A percentile compares a stretch with the other conserved stretches of the same genome.
phyloP scores from a whole-genome alignment of 2,797 vertebrate species.

The Mus minutoides region DNA sequence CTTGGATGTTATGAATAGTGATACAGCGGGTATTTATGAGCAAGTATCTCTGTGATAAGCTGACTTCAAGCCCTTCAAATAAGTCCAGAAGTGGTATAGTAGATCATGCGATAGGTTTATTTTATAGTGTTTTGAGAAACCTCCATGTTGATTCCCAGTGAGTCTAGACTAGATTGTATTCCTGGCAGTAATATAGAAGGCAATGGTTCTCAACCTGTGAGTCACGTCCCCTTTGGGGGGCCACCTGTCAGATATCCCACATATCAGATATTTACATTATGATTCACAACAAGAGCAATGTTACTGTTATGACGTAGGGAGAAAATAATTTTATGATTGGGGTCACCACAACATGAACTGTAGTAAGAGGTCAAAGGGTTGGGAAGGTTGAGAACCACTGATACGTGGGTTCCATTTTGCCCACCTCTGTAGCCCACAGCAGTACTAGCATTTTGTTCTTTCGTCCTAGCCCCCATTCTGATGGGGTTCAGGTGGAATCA shows the following conservation, averaged over 20 bases:
- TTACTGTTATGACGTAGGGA: neutral
- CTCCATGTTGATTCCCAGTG: neutral
- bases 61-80: neutral
- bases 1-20: neutral
- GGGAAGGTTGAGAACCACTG: neutral
- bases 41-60: neutral
- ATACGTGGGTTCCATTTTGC: fast-evolving
- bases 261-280: neutral
- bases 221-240: too few species aligned
- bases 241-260: neutral
- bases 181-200: neutral
- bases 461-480: neutral
- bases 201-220: neutral
- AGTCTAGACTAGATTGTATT: neutral
- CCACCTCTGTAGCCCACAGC: too few species aligned
- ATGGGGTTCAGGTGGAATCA: neutral
- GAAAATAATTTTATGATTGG: neutral
- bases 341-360: neutral
- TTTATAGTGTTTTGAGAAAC: neutral
- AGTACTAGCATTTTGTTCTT: neutral
- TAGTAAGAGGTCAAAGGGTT: neutral
- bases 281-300: too few species aligned
- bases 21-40: neutral
- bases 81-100: neutral
- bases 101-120: neutral